Evolutionary conservation across 2,888 invertebrate species (phyloP).

Genomic region (Coleophora deauratella): DNA sequence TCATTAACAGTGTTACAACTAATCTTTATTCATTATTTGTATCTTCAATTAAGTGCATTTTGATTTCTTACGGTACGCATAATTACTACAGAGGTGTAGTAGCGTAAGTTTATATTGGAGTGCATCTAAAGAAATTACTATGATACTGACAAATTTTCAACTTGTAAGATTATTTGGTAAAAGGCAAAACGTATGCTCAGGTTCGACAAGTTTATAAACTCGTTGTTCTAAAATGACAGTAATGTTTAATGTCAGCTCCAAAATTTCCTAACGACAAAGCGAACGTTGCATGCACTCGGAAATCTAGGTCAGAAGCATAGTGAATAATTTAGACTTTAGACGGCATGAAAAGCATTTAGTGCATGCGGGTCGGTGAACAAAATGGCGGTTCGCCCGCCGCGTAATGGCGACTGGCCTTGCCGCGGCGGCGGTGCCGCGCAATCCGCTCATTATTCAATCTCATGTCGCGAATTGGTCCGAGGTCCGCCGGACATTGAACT

Average conservation of each 20-base stretch:
- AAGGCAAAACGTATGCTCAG: too few species aligned
- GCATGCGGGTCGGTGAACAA: constrained; percentile 36
- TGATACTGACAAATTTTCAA: too few species aligned
- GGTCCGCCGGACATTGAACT: constrained; percentile 62
- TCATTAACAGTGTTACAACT: constrained; percentile 9
- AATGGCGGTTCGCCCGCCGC: constrained; percentile 52
- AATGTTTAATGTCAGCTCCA: not conserved
- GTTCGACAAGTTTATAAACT: too few species aligned
- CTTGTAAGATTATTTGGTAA: too few species aligned
- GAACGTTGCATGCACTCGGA: constrained; percentile 14
- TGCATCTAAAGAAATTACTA: too few species aligned
- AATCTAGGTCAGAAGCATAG: constrained; percentile 32
- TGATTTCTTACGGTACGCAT: not conserved
- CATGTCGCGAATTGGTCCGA: constrained; percentile 73
- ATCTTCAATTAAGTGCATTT: too few species aligned
- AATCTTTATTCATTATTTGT: constrained; percentile 13
- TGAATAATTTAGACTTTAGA: constrained; percentile 19
- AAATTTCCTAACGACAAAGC: not conserved
- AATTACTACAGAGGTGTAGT: too few species aligned
- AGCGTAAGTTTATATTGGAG: too few species aligned
- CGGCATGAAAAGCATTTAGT: constrained; percentile 30
- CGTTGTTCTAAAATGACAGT: too few species aligned
- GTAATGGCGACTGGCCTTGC: constrained; percentile 67
- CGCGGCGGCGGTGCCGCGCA: constrained; percentile 46
- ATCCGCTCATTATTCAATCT: constrained; percentile 74